These are phyloP conservation scores for Aptenodytes forsteri DNA, from an alignment of 2,113 vertebrate genomes.

Conservation along the genomic window DNA sequence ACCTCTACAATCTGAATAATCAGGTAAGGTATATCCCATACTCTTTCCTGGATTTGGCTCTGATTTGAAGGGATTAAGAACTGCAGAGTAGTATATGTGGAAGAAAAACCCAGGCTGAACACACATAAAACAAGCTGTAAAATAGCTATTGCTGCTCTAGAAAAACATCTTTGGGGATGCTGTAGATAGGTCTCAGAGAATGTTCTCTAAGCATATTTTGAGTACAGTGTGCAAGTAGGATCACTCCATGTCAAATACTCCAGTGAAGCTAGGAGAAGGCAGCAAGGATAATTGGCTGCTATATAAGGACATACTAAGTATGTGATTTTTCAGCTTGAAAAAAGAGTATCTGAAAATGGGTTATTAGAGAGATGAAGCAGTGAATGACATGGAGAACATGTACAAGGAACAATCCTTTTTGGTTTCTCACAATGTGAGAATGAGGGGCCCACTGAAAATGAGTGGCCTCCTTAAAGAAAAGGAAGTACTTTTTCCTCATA, in stretches of 20 bases:
- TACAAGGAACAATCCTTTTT: not conserved
- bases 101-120: not conserved
- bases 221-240: not conserved
- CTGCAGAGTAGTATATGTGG: rapidly evolving
- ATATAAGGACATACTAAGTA: not conserved
- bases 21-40: conserved; percentile 76
- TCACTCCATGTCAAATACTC: not conserved
- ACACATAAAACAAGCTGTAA: not conserved
- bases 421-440: not conserved
- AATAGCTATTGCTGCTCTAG: not conserved
- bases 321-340: not conserved
- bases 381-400: not conserved
- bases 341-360: not conserved
- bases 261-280: not conserved
- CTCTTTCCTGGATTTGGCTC: not conserved
- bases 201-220: not conserved
- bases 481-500: not conserved
- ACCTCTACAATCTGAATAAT: conserved; percentile 99
- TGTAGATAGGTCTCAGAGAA: not conserved
- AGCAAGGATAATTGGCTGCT: not conserved
- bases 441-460: not conserved
- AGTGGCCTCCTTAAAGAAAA: not conserved
- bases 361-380: not conserved
- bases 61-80: not conserved
- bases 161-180: not conserved